Evolutionary conservation across 2,113 vertebrate species (phyloP), one percentile per base, ranked within the genome.

Genomic region (Silurus meridionalis): DNA sequence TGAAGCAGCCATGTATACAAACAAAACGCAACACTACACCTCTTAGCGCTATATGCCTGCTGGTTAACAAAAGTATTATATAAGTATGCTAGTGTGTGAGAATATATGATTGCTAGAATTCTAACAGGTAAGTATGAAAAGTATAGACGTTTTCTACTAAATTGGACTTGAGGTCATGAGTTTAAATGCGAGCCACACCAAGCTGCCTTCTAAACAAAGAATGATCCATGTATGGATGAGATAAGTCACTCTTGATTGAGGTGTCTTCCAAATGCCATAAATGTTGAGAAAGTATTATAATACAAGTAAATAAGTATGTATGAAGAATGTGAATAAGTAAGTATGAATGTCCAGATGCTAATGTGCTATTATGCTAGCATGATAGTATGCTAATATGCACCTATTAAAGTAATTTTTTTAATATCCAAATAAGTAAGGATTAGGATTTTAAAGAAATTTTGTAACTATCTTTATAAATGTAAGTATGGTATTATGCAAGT

Each of bases 21-120:
- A 58, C 82, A 60, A 14, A 83, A 83, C 48, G 82, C 48, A 57
- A 58, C 52, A 48, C 50, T 74, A 53, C 48, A 25, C 80, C 23
- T 66, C 61, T 66, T 21, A 82, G 48, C 50, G 10, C 55, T 25
- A 23, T n/a, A 58, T 79, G 23, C 13, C 75, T 78, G 77, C 9
- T 80, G 6, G 9, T 21, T 75, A 19, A 21, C 23, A n/a, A 75
- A 52, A 4, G 2, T 50, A n/a, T 52, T 48, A 46, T 15, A 58
- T 11, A 11, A 13, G n/a, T 67, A 25, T 28, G 64, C n/a, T 25
- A 67, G 64, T 25, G 64, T 6, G n/a, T 67, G 25, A 67, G 28
- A 6, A 74, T 50, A 25, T 19, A 55, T 14, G 23, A n/a, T 15
- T 57, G n/a, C 11, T 28, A 78, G 53, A 79, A 57, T 75, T 7